Evolutionary conservation across 2,888 invertebrate genomes (phyloP), one percentile per base, ranked within the genome.

Genomic region (Siphonodentalium dalli): DNA sequence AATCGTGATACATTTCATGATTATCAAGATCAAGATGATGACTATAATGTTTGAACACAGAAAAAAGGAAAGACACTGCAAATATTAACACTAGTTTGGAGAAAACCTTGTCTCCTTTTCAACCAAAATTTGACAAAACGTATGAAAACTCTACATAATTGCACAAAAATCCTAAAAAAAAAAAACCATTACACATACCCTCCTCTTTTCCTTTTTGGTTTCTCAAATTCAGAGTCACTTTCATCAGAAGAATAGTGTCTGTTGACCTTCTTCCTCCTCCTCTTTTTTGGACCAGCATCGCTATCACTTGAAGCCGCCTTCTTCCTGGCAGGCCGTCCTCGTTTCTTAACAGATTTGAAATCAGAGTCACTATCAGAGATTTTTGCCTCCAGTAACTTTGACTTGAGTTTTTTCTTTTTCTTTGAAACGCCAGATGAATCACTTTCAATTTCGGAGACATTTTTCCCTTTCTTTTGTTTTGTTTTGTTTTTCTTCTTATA

Each of bases 351-450:
- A 4, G 38, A 47, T 23, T 48, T 26, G 21, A 52, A 47, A 45
- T 72, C 72, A 24, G 66, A 65, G 51, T 72, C 77, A 53, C 63
- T 65, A n/a, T 65, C 69, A 7, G 72, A 68, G 2, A 71, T 35
- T 35, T 73, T 72, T 15, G 67, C 66, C 52, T 68, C 69, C 8
- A 72, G 57, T 3, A 72, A 55, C 24, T 63, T 63, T 43, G 48
- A 62, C 15, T 58, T 57, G 0, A 66, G 44, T 38, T 55, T 28
- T 23, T 62, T 64, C 40, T 56, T 62, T 37, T 50, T 66, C 35
- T 62, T 65, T 3, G 61, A 46, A 48, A 51, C 57, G 34, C 70
- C 67, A 2, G 61, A 58, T 34, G 65, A 66, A 2, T 65, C 66
- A 31, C 60, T 61, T 13, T 37, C 38, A 11, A 54, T 58, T 3